Evolutionary conservation across 2,888 invertebrate species (phyloP), one percentile per base, ranked within the genome.

Genomic region (Choristoneura rosaceana): DNA sequence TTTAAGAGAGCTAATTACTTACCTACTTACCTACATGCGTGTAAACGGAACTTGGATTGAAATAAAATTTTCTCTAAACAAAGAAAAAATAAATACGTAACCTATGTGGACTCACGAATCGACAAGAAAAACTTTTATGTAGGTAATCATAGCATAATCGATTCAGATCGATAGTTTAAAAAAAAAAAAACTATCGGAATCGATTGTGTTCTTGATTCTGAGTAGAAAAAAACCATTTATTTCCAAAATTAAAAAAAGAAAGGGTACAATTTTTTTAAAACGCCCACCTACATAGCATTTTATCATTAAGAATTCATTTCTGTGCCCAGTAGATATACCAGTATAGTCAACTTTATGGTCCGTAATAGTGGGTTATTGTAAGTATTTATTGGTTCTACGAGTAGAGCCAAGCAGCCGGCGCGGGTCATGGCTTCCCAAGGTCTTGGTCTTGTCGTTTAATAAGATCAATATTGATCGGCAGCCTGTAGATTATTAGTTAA

Each of bases 401-500:
- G 25, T 25, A 25, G 25, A 34, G 12, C 60, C 38, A 41, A 15
- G 66, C 55, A 61, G 17, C 12, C 52, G 66, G 61, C 17, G 55
- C 66, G 71, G 71, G 71, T 71, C 71, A 67, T 45, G 66, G 66
- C 52, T 67, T 66, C n/a, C 45, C 66, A 71, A 71, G 71, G 71
- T 71, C 66, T 66, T 55, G 71, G 55, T 67, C 71, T 66, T 67
- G 66, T 67, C 71, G 38, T n/a, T 66, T 62, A 71, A 62, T 67
- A 55, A 71, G 66, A 67, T 67, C 55, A 67, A 62, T 71, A 64
- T 60, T 61, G 66, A 55, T 61, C 43, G 33, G 25, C 25, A 33
- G 25, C 25, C 15, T 45, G 60, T 14, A 65, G 55, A 70, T 70
- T 70, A 41, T 12, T 3, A 45, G 14, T 45, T 25, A 25, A n/a